Evolutionary conservation across 2,888 invertebrate species (phyloP), one percentile per base, ranked within the genome.

Genomic region (Dromius quadrimaculatus): DNA sequence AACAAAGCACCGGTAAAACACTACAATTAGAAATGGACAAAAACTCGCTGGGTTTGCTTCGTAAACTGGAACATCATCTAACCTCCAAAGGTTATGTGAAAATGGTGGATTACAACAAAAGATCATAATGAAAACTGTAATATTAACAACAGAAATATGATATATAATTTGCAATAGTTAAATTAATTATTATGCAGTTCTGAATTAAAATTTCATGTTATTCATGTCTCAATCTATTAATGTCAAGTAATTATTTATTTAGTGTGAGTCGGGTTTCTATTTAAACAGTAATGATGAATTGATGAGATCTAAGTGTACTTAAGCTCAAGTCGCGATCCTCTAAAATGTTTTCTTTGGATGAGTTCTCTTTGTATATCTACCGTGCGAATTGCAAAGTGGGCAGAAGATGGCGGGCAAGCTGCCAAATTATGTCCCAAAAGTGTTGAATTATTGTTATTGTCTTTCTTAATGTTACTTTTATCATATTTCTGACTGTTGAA

Each of bases 1-100:
- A 54, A 54, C 50, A 54, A 54, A 54, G 50, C 50, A 54, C 28
- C 50, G 50, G 50, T 54, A 54, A 54, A 54, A 54, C 50, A 54
- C 50, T 13, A 54, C 50, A 54, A 54, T 54, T 54, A 54, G 50
- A 54, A 8, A 13, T 28, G 11, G 23, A 54, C 50, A 54, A 54
- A 54, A 54, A 54, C 50, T 54, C 15, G 50, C 28, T 28, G 50
- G 13, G n/a, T n/a, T n/a, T n/a, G n/a, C n/a, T n/a, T n/a, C n/a
- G n/a, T n/a, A n/a, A n/a, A n/a, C n/a, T n/a, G n/a, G n/a, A n/a
- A n/a, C n/a, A n/a, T n/a, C n/a, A n/a, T n/a, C n/a, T n/a, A n/a
- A n/a, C n/a, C n/a, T n/a, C n/a, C n/a, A n/a, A n/a, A n/a, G n/a
- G n/a, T n/a, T n/a, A n/a, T n/a, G n/a, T n/a, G n/a, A n/a, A n/a